Conservation (phyloP, 1,140 invertebrate genomes). For the Calephelis virginiensis region DNA sequence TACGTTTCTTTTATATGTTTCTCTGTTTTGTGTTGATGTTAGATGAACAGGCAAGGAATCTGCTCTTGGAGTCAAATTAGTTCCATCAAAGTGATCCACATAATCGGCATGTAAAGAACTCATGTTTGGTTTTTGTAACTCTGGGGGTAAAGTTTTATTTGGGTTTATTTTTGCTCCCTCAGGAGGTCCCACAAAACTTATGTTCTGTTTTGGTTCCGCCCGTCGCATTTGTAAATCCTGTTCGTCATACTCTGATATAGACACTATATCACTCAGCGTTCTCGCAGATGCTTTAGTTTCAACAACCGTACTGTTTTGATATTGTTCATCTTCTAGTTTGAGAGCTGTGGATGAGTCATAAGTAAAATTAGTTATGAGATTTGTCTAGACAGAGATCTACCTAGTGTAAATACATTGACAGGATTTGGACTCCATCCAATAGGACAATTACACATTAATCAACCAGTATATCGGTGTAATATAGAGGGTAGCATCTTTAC, state of each 20-base stretch:
- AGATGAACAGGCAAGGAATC: constrained; percentile 60
- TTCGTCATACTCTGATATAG: constrained; percentile 84
- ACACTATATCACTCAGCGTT: constrained; percentile 84
- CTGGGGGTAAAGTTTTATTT: constrained; percentile 58
- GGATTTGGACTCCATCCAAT: constrained; percentile 58
- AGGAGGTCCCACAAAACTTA: constrained; percentile 39
- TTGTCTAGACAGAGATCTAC: constrained; percentile 42
- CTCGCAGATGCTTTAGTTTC: constrained; percentile 80
- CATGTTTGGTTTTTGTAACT: constrained; percentile 51
- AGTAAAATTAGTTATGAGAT: constrained; percentile 33
- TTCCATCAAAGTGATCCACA: constrained; percentile 48
- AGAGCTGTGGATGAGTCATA: constrained; percentile 65
- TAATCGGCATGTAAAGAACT: constrained; percentile 60
- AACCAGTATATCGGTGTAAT: too few species aligned
- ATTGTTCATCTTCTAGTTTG: constrained; percentile 77
- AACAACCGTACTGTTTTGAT: constrained; percentile 69
- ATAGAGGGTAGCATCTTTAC: not conserved
- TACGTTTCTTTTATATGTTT: constrained; percentile 63
- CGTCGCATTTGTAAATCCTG: constrained; percentile 78
- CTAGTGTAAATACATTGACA: constrained; percentile 33
- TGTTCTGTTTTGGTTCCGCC: constrained; percentile 56
- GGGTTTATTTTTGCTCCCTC: constrained; percentile 39
- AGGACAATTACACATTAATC: constrained; percentile 11
- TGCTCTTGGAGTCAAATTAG: constrained; percentile 49
- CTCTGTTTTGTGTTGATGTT: constrained; percentile 63